These are phyloP conservation scores for Pterocles gutturalis DNA, from an alignment of 2,113 vertebrate genomes.

Conservation along the genomic window DNA sequence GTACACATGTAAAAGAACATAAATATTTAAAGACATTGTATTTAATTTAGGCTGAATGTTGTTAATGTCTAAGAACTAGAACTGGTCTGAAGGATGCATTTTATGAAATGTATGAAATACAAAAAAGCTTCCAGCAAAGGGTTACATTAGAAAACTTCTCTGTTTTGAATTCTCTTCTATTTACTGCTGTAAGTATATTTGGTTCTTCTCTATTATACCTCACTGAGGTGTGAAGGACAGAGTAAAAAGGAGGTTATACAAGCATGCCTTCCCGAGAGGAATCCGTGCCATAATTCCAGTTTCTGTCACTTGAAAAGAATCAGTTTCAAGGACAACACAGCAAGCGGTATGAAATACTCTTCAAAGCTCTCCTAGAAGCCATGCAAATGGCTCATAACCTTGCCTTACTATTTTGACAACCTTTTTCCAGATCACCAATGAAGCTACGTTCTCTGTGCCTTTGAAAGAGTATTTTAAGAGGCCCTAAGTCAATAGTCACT, in stretches of 20 bases:
- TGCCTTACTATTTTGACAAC: slow-evolving; percentile 75
- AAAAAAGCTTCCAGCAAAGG: neutral
- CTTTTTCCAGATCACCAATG: slow-evolving; percentile 61
- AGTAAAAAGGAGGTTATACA: neutral
- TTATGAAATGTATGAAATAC: neutral
- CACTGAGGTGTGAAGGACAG: neutral
- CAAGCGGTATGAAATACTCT: neutral
- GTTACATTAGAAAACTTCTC: neutral
- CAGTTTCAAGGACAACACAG: neutral
- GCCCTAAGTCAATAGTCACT: slow-evolving; percentile 63
- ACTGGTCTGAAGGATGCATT: neutral
- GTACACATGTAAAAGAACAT: neutral
- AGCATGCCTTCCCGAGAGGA: neutral
- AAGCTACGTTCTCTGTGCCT: slow-evolving; percentile 71
- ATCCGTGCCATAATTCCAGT: neutral
- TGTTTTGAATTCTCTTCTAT: neutral
- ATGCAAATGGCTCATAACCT: neutral
- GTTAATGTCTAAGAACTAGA: neutral
- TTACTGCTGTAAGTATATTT: neutral
- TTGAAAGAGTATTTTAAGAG: slow-evolving; percentile 76
- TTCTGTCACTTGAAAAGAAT: neutral
- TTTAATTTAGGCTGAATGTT: neutral
- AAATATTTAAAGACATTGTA: neutral
- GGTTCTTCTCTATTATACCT: neutral
- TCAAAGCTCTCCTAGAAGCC: slow-evolving; percentile 12